These are phyloP conservation scores for Takifugu rubripes DNA, from an alignment of 2,797 vertebrate species.

Conservation along the genomic window DNA sequence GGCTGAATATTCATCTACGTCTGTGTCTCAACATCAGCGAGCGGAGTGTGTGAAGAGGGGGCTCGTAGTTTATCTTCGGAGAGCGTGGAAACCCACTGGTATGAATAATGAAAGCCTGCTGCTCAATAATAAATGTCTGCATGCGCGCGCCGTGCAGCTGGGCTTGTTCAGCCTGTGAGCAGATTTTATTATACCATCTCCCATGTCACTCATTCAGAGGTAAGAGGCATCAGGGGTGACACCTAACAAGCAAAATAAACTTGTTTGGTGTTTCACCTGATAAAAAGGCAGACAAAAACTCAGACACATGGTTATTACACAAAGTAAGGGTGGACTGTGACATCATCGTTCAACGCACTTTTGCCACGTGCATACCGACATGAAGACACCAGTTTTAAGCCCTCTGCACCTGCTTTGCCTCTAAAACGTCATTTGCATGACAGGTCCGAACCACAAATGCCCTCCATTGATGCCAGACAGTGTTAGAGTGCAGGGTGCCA, in stretches of 20 bases:
- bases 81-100: constrained; percentile 53
- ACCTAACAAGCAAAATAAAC: no score
- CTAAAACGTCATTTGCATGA: no score
- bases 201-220: constrained; percentile 37
- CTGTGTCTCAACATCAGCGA: constrained; percentile 55
- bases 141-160: constrained; percentile 50
- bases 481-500: not conserved
- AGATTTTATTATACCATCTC: constrained; percentile 54
- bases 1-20: constrained; percentile 56
- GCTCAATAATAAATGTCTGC: constrained; percentile 71
- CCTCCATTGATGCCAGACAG: no score
- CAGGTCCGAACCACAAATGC: no score
- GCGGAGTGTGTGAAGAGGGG: constrained; percentile 57
- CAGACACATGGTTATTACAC: no score
- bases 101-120: constrained; percentile 70
- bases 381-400: constrained; percentile 26
- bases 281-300: no score
- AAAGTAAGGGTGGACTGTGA: no score
- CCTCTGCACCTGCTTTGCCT: no score
- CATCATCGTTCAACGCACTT: no score
- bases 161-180: constrained; percentile 58
- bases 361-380: not conserved
- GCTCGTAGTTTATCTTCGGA: constrained; percentile 62
- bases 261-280: no score
- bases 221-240: no score